A percentile compares a stretch with the other conserved stretches of the same genome.
phyloP scores from a whole-genome alignment of 2,888 invertebrate genomes.

The Clitarchus hookeri region DNA sequence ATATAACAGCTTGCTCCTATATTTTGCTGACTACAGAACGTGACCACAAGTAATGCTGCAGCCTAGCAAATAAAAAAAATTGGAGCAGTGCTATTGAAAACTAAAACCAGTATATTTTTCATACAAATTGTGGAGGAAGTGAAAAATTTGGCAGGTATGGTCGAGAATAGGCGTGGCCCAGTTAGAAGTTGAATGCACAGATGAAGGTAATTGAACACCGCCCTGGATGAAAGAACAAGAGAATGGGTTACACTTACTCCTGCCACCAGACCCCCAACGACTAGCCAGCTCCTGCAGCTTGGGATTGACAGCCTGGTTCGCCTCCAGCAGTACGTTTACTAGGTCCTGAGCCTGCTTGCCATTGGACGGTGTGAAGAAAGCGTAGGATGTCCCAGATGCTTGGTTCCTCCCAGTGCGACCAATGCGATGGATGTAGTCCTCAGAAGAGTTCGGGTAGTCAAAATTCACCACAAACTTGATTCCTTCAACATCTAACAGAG shows the following conservation, averaged over 20 bases:
- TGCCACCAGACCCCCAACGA: conserved; percentile 65
- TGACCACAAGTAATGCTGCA: no score
- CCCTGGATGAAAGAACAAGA: no score
- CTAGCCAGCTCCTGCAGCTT: conserved; percentile 80
- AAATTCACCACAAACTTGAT: conserved; percentile 96
- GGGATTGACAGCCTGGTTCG: conserved; percentile 87
- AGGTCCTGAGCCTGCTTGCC: conserved; percentile 86
- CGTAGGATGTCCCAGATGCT: conserved; percentile 89
- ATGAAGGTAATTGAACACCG: no score
- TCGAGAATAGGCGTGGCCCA: no score
- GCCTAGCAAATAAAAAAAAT: no score
- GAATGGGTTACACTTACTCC: conserved; percentile 51
- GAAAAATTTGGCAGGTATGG: no score
- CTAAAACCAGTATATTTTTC: no score
- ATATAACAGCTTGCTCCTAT: no score
- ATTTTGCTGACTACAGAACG: no score
- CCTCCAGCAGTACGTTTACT: conserved; percentile 85
- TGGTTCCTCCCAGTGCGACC: conserved; percentile 90
- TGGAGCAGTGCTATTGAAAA: no score
- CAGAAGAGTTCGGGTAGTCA: conserved; percentile 94
- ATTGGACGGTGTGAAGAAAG: conserved; percentile 91
- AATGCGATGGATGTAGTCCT: conserved; percentile 95
- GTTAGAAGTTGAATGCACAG: no score
- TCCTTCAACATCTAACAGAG: conserved; percentile 72
- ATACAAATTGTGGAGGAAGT: no score